Evolutionary conservation across 2,797 vertebrate genomes (phyloP), one percentile per base, ranked within the genome.

Genomic region (Pelochelys cantorii): DNA sequence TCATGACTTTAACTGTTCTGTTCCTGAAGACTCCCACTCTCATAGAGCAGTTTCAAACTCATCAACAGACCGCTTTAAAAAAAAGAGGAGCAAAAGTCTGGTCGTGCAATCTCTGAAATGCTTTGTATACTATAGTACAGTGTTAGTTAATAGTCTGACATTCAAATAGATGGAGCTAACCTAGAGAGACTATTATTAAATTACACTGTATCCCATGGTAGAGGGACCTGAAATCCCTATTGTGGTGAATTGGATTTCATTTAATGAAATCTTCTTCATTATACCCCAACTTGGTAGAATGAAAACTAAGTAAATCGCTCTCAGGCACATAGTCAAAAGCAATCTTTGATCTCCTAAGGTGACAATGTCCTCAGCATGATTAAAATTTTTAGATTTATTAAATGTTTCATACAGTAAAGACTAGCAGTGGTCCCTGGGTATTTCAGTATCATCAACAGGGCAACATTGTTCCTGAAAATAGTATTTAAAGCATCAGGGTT

Each of bases 251-350:
- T 95, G 93, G 93, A 85, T 94, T 93, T 93, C 92, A 87, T 95
- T 96, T 95, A 96, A 96, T 97, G 90, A 96, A 95, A 93, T 86
- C 89, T 13, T 55, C 53, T 95, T 97, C 93, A 93, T 96, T 95
- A 92, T 94, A 95, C 91, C 57, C 55, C 74, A 96, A 92, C 81
- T 92, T 96, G 81, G 88, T 86, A 85, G 94, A 95, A 95, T 89
- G 86, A 91, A 96, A 95, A 90, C 90, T 83, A 93, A 95, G 91
- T 92, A 92, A 92, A 86, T 96, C 87, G 95, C 94, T 96, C 94
- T 93, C 95, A 91, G 93, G 88, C 81, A 92, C 0, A 0, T 74
- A 79, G 88, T 71, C 90, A 87, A 86, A 93, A 94, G 89, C 94
- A 96, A 97, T 95, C 85, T 81, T 31, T 91, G 37, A 91, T 89